Evolutionary conservation across 2,113 vertebrate species (phyloP), one percentile per base, ranked within the genome.

Genomic region (Pachycephala philippinensis): DNA sequence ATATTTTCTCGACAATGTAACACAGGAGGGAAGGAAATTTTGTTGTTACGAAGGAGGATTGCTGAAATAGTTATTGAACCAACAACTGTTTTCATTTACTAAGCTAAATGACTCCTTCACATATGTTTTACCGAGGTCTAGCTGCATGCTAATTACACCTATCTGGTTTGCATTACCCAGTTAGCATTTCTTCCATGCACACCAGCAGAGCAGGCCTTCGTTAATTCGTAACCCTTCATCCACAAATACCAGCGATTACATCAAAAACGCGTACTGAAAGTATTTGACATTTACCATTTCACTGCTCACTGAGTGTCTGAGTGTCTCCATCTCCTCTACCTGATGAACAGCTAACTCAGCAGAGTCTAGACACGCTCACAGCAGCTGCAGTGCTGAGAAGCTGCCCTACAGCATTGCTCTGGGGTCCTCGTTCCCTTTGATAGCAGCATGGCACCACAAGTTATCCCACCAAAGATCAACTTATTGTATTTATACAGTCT

Each of bases 401-500:
- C 1, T 94, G 75, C 71, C 95, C 77, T 80, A 28, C 74, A 93
- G 93, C 92, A 65, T 84, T 0, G 39, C 49, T 42, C 77, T 69
- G 23, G 3, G 77, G 18, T 68, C 24, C 87, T 75, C 57, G 4
- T 37, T 82, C 15, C 78, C 57, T 91, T 70, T 88, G 94, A 64
- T 50, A 85, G 81, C 23, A 84, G 72, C 57, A 19, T 19, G 59
- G 90, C 88, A 92, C 69, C 84, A 68, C 53, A n/a, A 87, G 59
- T 69, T 80, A 86, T 49, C 61, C 89, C 86, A 91, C 28, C 68
- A 89, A 68, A 86, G 81, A 96, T 65, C 80, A 86, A 53, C 85
- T 85, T 40, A 20, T 19, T 60, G 49, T 83, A 68, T 68, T 93
- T 77, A 74, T n/a, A 77, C 0, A 81, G 70, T 53, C 31, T 37